Conservation (phyloP, 2,888 invertebrate species). For the Lochmaea capreae region DNA sequence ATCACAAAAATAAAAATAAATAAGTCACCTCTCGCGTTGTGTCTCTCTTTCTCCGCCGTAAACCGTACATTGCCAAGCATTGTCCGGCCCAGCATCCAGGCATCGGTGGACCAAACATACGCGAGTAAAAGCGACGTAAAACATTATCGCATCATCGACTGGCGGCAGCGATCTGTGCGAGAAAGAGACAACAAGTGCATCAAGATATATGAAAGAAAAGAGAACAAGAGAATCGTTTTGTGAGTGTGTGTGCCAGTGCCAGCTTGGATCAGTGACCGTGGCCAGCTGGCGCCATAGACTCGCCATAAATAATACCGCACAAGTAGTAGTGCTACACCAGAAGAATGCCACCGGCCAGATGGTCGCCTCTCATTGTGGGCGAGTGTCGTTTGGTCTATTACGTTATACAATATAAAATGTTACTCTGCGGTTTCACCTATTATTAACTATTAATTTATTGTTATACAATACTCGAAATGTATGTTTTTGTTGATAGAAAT, state of each 20-base stretch:
- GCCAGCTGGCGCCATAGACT: slow-evolving; percentile 66
- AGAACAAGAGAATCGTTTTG: slow-evolving; percentile 31
- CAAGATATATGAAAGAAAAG: slow-evolving; percentile 37
- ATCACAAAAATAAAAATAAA: not conserved
- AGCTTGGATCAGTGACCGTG: slow-evolving; percentile 66
- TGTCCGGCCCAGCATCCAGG: slow-evolving; percentile 18
- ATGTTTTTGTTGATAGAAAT: not conserved
- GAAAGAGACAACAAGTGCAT: slow-evolving; percentile 19
- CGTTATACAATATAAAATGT: not conserved
- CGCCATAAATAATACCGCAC: slow-evolving; percentile 67
- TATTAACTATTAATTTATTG: not conserved
- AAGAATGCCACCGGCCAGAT: slow-evolving; percentile 65
- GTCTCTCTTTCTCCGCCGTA: not conserved
- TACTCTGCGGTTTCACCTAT: not conserved
- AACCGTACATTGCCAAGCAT: slow-evolving; percentile 10
- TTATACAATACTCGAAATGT: not conserved
- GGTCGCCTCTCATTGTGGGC: slow-evolving; percentile 56
- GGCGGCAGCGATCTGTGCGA: slow-evolving; percentile 36
- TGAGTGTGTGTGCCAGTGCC: slow-evolving; percentile 39
- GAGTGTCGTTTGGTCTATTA: slow-evolving; percentile 51
- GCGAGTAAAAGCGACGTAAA: slow-evolving; percentile 21
- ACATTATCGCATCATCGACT: slow-evolving; percentile 31
- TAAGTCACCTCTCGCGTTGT: not conserved
- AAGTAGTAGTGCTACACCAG: slow-evolving; percentile 61
- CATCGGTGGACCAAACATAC: slow-evolving; percentile 23